Evolutionary conservation across 2,888 invertebrate genomes (phyloP).

Genomic region (Cataglyphis albicans): DNA sequence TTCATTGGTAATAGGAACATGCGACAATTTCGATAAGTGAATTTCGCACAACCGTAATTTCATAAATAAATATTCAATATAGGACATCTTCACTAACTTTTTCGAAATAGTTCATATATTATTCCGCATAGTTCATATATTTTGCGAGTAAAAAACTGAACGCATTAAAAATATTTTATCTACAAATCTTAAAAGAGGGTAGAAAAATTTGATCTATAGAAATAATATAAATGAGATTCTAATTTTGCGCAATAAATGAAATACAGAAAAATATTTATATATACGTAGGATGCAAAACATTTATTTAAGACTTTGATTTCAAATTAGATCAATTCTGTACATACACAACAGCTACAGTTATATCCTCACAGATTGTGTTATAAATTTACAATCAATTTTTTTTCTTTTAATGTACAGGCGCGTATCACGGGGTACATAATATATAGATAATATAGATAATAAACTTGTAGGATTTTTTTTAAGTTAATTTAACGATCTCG

Average conservation of each 20-base stretch:
- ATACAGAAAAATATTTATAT: neutral
- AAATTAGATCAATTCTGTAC: slow-evolving; percentile 77
- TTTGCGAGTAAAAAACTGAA: neutral
- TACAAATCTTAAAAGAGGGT: neutral
- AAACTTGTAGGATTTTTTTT: slow-evolving; percentile 45
- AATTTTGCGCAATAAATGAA: slow-evolving; percentile 12
- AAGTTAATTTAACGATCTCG: slow-evolving; percentile 58
- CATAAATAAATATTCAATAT: neutral
- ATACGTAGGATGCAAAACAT: slow-evolving; percentile 81
- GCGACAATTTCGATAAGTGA: neutral
- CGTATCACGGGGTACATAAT: slow-evolving; percentile 57
- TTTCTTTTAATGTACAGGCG: slow-evolving; percentile 58
- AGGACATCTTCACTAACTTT: neutral
- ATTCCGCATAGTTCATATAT: too few species aligned
- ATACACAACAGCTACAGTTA: slow-evolving; percentile 74
- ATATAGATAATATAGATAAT: slow-evolving; percentile 51
- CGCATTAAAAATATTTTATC: neutral
- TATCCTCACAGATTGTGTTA: slow-evolving; percentile 70
- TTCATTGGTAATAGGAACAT: neutral
- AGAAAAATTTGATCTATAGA: neutral
- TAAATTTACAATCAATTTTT: slow-evolving; percentile 75
- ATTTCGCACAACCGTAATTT: neutral
- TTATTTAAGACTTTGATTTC: slow-evolving; percentile 80
- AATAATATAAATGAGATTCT: neutral
- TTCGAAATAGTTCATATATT: neutral